A percentile compares a stretch with the other conserved stretches of the same genome.
Conservation (phyloP, 2,113 vertebrate genomes). For the Forbesichthys agassizii region DNA sequence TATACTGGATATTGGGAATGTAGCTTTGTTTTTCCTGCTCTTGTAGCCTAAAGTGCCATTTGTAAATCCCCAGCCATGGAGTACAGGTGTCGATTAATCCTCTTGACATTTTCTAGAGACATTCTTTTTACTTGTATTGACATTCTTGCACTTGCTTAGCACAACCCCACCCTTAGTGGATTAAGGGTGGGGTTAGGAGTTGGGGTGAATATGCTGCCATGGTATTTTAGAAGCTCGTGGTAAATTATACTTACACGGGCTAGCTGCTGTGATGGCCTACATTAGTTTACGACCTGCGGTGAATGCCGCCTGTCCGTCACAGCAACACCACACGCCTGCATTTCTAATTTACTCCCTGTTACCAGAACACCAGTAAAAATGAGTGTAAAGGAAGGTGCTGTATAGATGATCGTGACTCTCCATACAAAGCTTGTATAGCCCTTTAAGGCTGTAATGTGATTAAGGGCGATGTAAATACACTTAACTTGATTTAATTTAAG, state of each 20-base stretch:
- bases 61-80: conserved; percentile 61
- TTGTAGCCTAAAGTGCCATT: conserved; percentile 52
- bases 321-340: conserved; percentile 28
- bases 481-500: no score
- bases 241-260: conserved; percentile 51
- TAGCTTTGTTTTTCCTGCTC: conserved; percentile 27
- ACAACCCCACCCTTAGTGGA: no score
- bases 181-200: neutral
- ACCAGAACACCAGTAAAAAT: neutral
- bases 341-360: conserved; percentile 14
- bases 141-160: conserved; percentile 63
- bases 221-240: conserved; percentile 63
- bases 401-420: no score
- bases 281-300: conserved; percentile 65
- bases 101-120: conserved; percentile 71
- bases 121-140: conserved; percentile 70
- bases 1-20: conserved; percentile 11
- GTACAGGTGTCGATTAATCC: conserved; percentile 78
- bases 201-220: conserved; percentile 57
- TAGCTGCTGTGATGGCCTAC: conserved; percentile 66
- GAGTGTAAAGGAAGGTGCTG: no score
- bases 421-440: no score
- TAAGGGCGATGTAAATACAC: no score
- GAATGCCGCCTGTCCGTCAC: conserved; percentile 10
- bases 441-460: no score